Base-by-base conservation (phyloP, 2,888 invertebrate genomes). In the Enchytraeus crypticus region DNA sequence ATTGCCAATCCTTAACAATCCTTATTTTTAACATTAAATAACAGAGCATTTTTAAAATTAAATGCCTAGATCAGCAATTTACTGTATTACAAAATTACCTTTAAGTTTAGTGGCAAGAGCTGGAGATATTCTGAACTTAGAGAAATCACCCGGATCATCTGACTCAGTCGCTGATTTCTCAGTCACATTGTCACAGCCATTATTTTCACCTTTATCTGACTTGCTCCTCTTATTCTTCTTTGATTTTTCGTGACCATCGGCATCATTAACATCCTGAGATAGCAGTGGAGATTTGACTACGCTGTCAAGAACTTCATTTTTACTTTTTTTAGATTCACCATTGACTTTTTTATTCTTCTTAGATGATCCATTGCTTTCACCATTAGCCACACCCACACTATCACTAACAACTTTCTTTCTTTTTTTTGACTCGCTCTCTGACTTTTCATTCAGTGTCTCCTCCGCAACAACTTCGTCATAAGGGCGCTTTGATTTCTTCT, bases 61-160 rank as follows among this genome's bases (percentile, higher is more conserved):
- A n/a, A n/a, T n/a, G n/a, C n/a, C n/a, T n/a, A n/a, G n/a, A n/a
- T n/a, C n/a, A n/a, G n/a, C n/a, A n/a, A n/a, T n/a, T n/a, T n/a
- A n/a, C n/a, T n/a, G n/a, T n/a, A n/a, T n/a, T n/a, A n/a, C n/a
- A n/a, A n/a, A n/a, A n/a, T n/a, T n/a, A 57, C 75, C 71, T 66
- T 67, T 65, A 2, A 75, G 64, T 62, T 72, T 73, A 23, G 69
- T 59, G 23, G 70, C 63, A 30, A 59, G 14, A 51, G 27, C 21
- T 29, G 33, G 34, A 0, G 59, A 59, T 11, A 59, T 51, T 21
- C 38, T 21, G 38, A 53, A 59, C n/a, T 53, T 59, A 26, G 47
- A 49, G 43, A 59, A 59, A 5, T 27, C 33, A 3, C 59, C 59
- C 11, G 53, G 59, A 27, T 53, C 59, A 61, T 68, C 32, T 71